Percentiles rank a stretch among this genome's conserved stretches.
Conservation (phyloP, 2,113 vertebrate species). For the Heterocephalus glaber region DNA sequence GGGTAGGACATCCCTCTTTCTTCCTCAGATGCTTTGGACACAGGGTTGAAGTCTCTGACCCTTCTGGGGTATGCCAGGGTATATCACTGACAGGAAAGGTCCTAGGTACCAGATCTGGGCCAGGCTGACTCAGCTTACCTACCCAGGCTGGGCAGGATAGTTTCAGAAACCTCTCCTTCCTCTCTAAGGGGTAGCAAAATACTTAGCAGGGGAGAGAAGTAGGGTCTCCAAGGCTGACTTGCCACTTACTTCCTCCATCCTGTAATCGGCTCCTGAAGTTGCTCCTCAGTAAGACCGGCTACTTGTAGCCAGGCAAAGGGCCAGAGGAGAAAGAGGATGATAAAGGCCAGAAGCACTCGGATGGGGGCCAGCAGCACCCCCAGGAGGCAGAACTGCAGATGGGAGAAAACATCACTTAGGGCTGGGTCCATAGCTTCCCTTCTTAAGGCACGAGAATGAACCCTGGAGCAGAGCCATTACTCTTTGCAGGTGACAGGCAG, state of each 20-base stretch:
- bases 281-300: constrained; percentile 86
- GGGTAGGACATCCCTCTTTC: neutral
- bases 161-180: neutral
- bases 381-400: constrained; percentile 86
- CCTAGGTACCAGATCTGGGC: neutral
- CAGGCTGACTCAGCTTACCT: constrained; percentile 7
- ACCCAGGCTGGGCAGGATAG: neutral
- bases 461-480: neutral
- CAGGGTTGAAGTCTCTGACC: neutral
- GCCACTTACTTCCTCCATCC: constrained; percentile 88
- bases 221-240: neutral
- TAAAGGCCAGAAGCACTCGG: constrained; percentile 82
- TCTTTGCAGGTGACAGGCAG: neutral
- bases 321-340: constrained; percentile 91
- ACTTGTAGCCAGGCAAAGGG: constrained; percentile 88
- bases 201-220: neutral
- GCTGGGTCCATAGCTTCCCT: neutral
- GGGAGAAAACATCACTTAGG: constrained; percentile 49
- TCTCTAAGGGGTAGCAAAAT: neutral
- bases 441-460: neutral
- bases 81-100: neutral
- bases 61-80: neutral
- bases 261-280: constrained; percentile 84
- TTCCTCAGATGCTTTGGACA: neutral
- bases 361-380: constrained; percentile 89